A percentile compares a stretch with the other conserved stretches of the same genome.
Evolutionary conservation across 2,797 vertebrate species (phyloP).

Genomic region (Calcarius lapponicus): DNA sequence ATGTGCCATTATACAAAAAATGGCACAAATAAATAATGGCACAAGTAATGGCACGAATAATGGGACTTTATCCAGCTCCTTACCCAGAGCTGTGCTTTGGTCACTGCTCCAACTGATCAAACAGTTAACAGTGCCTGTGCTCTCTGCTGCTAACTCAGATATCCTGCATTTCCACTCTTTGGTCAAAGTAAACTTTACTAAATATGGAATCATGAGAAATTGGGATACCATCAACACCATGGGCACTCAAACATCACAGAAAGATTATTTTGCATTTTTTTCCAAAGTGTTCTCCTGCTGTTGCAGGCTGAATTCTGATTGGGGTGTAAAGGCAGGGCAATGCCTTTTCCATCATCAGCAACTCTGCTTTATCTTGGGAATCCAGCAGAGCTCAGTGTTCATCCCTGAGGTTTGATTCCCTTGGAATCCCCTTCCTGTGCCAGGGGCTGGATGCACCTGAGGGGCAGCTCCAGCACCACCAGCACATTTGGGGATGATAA

Average conservation of each 20-base stretch:
- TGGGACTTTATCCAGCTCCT: not conserved
- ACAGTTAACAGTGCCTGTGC: not conserved
- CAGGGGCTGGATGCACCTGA: not conserved
- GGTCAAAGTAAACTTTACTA: not conserved
- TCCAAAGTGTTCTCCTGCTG: not conserved
- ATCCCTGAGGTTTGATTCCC: not conserved
- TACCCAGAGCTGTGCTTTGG: not conserved
- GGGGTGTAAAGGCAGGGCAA: not conserved
- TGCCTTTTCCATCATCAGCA: not conserved
- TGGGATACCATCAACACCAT: not conserved
- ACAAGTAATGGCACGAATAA: not conserved
- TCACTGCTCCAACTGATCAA: not conserved
- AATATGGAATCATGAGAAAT: not conserved
- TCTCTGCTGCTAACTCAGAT: not conserved
- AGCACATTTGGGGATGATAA: not conserved
- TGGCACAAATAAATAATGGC: not conserved
- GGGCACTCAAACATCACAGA: not conserved
- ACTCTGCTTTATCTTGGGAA: not conserved
- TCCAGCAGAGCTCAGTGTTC: not conserved
- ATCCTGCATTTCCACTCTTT: not conserved
- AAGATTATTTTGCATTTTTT: not conserved
- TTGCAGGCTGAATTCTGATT: not conserved
- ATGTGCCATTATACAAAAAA: not conserved
- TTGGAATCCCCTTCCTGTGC: not conserved
- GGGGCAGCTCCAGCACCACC: not conserved